Conservation (phyloP, 2,888 invertebrate species). For the Sepiola atlantica region DNA sequence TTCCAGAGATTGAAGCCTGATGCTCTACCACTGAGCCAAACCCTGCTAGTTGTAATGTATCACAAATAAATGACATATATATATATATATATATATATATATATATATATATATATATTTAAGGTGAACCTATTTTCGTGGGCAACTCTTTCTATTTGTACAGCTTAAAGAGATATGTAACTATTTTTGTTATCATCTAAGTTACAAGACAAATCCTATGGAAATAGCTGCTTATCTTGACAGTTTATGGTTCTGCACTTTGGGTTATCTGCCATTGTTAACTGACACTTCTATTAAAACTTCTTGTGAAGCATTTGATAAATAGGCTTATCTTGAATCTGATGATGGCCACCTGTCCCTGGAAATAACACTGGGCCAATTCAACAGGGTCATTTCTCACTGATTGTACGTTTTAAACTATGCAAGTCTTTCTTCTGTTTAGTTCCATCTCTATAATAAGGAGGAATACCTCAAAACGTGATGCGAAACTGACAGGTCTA, state of each 20-base stretch:
- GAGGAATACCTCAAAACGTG: background rate
- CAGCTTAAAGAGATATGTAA: background rate
- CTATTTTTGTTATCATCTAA: background rate
- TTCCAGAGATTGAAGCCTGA: no score
- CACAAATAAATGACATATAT: no score
- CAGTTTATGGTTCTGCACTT: background rate
- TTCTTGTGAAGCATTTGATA: background rate
- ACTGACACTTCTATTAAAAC: background rate
- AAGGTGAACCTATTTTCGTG: background rate
- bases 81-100: no score
- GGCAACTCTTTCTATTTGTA: background rate
- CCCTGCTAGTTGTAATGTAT: no score
- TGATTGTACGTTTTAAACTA: background rate
- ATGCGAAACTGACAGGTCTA: background rate
- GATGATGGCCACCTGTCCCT: background rate
- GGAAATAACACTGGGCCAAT: no score
- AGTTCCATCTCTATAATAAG: background rate
- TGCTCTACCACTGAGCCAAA: no score
- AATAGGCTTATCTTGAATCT: background rate
- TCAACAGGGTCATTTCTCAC: background rate
- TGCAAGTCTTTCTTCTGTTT: background rate
- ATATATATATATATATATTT: no score
- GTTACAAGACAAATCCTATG: background rate
- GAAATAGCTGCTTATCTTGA: background rate
- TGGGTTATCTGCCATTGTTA: background rate